Base-by-base conservation (phyloP, 1,140 invertebrate species). In the Heliconius hermathena region DNA sequence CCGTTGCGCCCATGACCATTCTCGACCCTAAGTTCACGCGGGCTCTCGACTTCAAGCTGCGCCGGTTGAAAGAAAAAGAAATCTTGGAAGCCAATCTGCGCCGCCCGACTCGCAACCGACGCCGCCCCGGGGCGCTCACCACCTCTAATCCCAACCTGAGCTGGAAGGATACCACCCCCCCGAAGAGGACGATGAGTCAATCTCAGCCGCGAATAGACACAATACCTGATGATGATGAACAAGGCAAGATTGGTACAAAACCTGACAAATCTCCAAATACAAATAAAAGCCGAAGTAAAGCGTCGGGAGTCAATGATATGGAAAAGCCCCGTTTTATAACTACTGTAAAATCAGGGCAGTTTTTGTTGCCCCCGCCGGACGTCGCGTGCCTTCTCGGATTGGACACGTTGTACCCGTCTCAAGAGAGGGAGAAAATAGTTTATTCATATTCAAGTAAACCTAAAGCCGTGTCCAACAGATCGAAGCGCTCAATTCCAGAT, bases 311-410 rank as follows among this genome's bases (percentile, higher is more conserved):
- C 9, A 83, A 76, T 57, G 86, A 86, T 8, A 83, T 79, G 2
- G 88, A 89, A 4, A 87, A 87, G 52, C 95, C 95, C 8, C 96
- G 96, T 0, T 98, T 98, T 85, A 96, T 97, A 57, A 97, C 97
- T 0, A 97, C 97, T 0, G 97, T 98, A 8, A 97, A 96, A 79
- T 96, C 95, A 33, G 97, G 97, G 1, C 96, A 97, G 82, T 98
- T 97, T 86, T 90, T 98, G 72, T 96, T 97, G 86, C 97, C 97
- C 1, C 97, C 97, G 1, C 96, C 97, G 29, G 96, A 97, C 85
- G 93, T 97, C 54, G 97, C 97, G 1, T 90, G 94, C 22, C 94
- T 97, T 1, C 93, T 97, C 4, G 96, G 96, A 0, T 94, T 97
- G 54, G 91, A 95, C 41, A 89, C 90, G 71, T 88, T 95, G 80